Conservation (phyloP, 2,113 vertebrate species). For the Pterocles gutturalis region DNA sequence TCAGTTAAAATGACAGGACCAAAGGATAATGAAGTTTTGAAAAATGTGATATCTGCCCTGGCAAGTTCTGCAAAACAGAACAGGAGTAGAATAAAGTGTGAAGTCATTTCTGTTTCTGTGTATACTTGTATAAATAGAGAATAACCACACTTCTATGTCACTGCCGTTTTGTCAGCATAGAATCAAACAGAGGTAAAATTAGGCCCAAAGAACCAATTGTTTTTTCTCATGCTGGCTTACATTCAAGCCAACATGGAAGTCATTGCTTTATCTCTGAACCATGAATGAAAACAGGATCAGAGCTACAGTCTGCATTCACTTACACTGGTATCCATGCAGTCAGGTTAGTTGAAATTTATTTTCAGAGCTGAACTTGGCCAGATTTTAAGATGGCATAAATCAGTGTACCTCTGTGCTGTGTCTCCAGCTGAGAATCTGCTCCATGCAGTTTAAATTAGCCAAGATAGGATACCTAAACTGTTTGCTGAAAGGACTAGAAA, state of each 20-base stretch:
- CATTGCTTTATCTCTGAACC: not conserved
- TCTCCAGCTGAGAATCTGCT: not conserved
- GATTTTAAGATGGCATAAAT: not conserved
- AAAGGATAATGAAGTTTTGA: not conserved
- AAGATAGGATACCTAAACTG: not conserved
- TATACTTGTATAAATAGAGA: not conserved
- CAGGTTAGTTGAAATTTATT: not conserved
- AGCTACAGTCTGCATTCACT: not conserved
- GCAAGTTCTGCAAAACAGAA: not conserved
- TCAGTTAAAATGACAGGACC: not conserved
- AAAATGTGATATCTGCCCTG: not conserved
- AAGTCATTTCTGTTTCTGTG: not conserved
- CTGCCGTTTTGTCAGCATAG: not conserved
- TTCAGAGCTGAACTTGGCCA: not conserved
- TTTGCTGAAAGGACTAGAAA: not conserved
- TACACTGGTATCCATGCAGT: not conserved
- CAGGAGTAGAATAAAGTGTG: not conserved
- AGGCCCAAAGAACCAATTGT: not conserved
- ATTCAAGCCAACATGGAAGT: not conserved
- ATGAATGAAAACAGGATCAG: not conserved
- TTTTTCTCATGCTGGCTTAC: not conserved
- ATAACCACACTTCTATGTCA: not conserved
- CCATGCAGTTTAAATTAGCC: not conserved
- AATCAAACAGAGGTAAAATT: not conserved
- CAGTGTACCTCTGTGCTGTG: not conserved